These are phyloP conservation scores for Noctilio leporinus DNA, from an alignment of 2,113 vertebrate genomes.

Conservation along the genomic window DNA sequence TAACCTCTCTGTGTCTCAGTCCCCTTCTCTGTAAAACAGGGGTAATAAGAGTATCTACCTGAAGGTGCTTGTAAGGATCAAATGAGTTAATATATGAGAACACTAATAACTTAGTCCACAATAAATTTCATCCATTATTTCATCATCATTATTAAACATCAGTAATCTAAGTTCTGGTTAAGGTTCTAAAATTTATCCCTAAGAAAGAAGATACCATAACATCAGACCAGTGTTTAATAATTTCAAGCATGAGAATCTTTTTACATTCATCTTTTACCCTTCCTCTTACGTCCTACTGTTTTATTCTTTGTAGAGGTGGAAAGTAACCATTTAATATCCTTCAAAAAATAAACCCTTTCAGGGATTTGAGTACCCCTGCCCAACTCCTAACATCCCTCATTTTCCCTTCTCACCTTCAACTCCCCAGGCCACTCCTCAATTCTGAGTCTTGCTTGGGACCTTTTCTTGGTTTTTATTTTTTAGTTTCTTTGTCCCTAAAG, in stretches of 20 bases:
- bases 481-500: background rate
- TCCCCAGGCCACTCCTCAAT: background rate
- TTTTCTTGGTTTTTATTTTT: too few species aligned
- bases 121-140: background rate
- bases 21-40: slow-evolving; percentile 7
- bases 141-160: background rate
- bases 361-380: background rate
- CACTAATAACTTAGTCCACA: background rate
- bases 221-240: background rate
- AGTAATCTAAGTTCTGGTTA: background rate
- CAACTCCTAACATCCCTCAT: background rate
- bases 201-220: background rate
- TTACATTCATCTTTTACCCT: background rate
- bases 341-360: background rate
- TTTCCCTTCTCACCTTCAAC: background rate
- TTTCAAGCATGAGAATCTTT: background rate
- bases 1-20: background rate
- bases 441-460: background rate
- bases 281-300: background rate
- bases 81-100: background rate
- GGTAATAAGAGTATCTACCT: background rate
- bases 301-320: background rate
- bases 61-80: background rate
- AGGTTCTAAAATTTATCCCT: background rate
- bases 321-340: background rate